Base-by-base conservation (phyloP, 2,888 invertebrate genomes). In the Tryphoninae sp. region DNA sequence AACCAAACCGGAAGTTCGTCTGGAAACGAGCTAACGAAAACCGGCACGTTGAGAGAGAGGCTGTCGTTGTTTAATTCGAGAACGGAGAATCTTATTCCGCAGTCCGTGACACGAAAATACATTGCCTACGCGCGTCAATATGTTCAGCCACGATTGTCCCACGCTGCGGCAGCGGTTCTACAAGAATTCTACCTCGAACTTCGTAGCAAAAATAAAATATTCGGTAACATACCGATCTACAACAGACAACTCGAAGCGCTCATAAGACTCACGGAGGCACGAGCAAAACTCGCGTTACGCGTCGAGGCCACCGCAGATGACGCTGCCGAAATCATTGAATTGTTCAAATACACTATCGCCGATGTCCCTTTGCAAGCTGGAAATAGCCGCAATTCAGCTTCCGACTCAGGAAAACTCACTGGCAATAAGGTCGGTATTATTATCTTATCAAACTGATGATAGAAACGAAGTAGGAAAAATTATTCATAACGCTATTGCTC, bases 71-170 rank as follows among this genome's bases (percentile, higher is more conserved):
- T 93, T 73, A 92, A 93, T 2, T 94, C 94, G 2, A 96, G 96
- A 88, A 92, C 92, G 0, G 91, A 96, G 45, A 96, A 97, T 89
- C 93, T 95, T 2, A 92, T 99, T 78, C 97, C 98, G 0, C 93
- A 95, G 68, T 94, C 94, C 71, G 92, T 97, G 64, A 93, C 99
- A 3, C 94, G 97, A 81, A 98, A 98, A 92, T 99, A 98, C 89
- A 96, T 99, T 85, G 96, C 96, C 0, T 99, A 98, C 92, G 97
- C 98, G 0, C 95, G 96, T 82, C 95, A 97, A 91, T 97, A 97
- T 92, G 96, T 98, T 0, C 95, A 96, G 84, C 98, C 98, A 0
- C 94, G 94, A 87, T 93, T 98, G 19, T 95, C 95, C 49, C 90
- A 92, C 0, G 95, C 95, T 72, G 98, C 98, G 2, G 95, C 95